Base-by-base conservation (phyloP, 1,140 invertebrate genomes). In the Nixonia krombeini region DNA sequence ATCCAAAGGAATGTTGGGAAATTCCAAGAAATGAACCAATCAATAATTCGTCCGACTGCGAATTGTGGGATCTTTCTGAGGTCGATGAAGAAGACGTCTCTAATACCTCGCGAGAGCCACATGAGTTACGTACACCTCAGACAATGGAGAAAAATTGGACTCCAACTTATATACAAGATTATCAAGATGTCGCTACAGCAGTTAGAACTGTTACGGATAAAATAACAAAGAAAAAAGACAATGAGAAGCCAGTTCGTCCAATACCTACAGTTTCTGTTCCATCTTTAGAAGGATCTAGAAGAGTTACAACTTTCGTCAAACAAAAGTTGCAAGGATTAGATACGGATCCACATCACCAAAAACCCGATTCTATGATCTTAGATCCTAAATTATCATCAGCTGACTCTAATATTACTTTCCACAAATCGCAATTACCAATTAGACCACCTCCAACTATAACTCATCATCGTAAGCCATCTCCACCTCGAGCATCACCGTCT, bases 191-290 rank as follows among this genome's bases (percentile, higher is more conserved):
- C 1, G 8, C 57, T 5, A 26, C 37, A 8, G 68, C 62, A 2
- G 62, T 57, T 10, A 65, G 62, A 49, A 16, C 41, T 0, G 56
- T 62, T 47, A 53, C 57, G 1, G 47, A 65, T 3, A 70, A 66
- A 35, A 38, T 70, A 41, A 2, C 23, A 3, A 52, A 53, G 1
- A 65, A 61, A 16, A 21, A 12, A 8, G 52, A 55, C 44, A 9
- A 17, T 10, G 15, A 44, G 4, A 44, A 1, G 0, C 18, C 56
- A n/a, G 37, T 71, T 44, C 47, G 74, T 6, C 44, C 74, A 1
- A 68, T 81, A 49, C 62, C 76, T 0, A 79, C 74, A 0, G 49
- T 81, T 7, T 70, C 73, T 13, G 71, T 75, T 1, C 72, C 78
- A 3, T 63, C 68, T 0, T 17, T 79, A 2, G 72, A 69, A 0